Evolutionary conservation across 2,113 vertebrate genomes (phyloP).

Genomic region (Osmerus eperlanus): DNA sequence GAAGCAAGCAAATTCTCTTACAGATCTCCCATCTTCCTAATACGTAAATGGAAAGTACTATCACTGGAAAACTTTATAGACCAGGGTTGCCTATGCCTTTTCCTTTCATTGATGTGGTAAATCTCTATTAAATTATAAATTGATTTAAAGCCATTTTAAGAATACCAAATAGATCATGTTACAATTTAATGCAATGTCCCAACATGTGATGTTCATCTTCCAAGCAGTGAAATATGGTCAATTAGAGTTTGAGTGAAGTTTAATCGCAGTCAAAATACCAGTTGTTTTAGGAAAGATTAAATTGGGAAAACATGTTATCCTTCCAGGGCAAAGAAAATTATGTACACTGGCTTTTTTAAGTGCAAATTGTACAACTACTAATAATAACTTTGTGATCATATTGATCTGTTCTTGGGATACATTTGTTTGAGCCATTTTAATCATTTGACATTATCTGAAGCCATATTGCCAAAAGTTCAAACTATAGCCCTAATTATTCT

Average conservation of each 20-base stretch:
- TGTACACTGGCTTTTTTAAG: too few species aligned
- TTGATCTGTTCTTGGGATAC: too few species aligned
- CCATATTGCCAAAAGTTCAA: too few species aligned
- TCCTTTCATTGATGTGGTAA: neutral
- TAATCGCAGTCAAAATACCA: too few species aligned
- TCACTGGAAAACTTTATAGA: neutral
- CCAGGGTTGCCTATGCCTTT: neutral
- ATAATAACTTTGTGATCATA: too few species aligned
- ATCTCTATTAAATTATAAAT: conserved; percentile 3
- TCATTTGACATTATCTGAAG: too few species aligned
- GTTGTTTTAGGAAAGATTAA: too few species aligned
- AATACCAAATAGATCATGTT: conserved; percentile 17
- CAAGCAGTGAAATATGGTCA: conserved; percentile 7
- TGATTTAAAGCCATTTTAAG: neutral
- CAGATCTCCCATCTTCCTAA: neutral
- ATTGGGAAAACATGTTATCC: neutral
- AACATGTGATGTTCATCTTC: conserved; percentile 12
- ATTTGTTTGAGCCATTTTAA: too few species aligned
- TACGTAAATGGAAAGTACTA: neutral
- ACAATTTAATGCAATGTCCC: neutral
- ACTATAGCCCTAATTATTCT: too few species aligned
- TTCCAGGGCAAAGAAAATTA: too few species aligned
- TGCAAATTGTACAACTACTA: too few species aligned
- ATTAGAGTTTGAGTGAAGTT: neutral
- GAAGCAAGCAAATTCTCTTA: neutral